Evolutionary conservation across 2,888 invertebrate species (phyloP).

Genomic region (Mamestra brassicae): DNA sequence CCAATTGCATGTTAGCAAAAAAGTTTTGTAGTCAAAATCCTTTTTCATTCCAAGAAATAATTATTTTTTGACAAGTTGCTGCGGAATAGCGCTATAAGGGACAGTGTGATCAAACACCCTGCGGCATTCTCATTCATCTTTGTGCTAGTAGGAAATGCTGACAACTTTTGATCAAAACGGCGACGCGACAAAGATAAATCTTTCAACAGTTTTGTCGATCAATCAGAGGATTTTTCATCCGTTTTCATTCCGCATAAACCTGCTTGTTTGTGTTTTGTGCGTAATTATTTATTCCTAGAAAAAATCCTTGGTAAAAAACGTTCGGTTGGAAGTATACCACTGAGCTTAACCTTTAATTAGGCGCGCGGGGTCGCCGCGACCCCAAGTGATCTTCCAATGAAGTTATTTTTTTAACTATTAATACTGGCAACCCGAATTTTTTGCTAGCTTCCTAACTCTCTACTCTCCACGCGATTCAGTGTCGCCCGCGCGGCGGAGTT

Average conservation of each 20-base stretch:
- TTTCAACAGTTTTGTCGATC: conserved; percentile 29
- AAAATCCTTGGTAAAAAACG: neutral
- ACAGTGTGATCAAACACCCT: neutral
- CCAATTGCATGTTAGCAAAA: too few relatives aligned
- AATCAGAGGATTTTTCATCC: conserved; percentile 23
- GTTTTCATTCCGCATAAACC: conserved; percentile 7
- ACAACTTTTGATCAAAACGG: conserved; percentile 19
- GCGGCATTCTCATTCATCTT: conserved; percentile 25
- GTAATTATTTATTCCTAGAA: neutral
- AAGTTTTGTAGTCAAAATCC: neutral
- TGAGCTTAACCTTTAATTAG: too few relatives aligned
- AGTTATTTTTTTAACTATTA: too few relatives aligned
- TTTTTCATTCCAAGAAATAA: neutral
- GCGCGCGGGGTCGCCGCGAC: too few relatives aligned
- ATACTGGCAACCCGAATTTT: too few relatives aligned
- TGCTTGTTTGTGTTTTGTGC: neutral
- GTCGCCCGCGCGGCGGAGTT: too few relatives aligned
- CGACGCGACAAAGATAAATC: conserved; percentile 24
- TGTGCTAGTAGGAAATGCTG: conserved; percentile 16
- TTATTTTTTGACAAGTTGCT: neutral
- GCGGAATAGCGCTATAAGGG: neutral
- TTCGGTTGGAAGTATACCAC: too few relatives aligned
- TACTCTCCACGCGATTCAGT: too few relatives aligned
- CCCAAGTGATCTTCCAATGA: too few relatives aligned
- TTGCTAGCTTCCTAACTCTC: too few relatives aligned